Evolutionary conservation across 2,888 invertebrate species (phyloP).

Genomic region (Xestia ashworthii): DNA sequence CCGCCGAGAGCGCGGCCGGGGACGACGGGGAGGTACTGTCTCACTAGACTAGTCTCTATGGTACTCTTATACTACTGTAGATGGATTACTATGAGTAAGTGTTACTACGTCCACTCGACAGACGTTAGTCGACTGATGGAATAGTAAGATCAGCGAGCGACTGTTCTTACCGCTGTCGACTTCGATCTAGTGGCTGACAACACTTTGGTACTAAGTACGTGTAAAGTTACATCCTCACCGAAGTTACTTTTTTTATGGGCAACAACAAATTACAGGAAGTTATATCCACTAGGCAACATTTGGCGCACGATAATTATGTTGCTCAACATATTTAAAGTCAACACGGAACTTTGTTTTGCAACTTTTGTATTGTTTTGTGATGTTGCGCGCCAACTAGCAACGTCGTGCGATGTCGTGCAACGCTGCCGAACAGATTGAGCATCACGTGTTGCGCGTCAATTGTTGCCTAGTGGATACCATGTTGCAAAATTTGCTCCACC

Average conservation of each 20-base stretch:
- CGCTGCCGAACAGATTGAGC: no score
- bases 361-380: no score
- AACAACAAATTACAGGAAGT: neutral
- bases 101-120: neutral
- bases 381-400: no score
- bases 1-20: conserved; percentile 61
- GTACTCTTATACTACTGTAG: neutral
- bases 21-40: conserved; percentile 69
- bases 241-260: neutral
- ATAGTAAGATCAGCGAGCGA: neutral
- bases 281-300: no score
- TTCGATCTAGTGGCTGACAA: neutral
- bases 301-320: no score
- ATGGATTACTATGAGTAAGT: neutral
- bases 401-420: no score
- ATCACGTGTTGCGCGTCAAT: no score
- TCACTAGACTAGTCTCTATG: neutral
- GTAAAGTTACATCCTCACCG: neutral
- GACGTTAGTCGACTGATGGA: neutral
- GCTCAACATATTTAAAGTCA: no score
- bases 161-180: neutral
- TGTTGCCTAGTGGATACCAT: neutral
- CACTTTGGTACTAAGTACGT: neutral
- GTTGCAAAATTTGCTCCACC: neutral
- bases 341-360: no score